Conservation (phyloP, 2,888 invertebrate species). For the Leucoptera coffeella region DNA sequence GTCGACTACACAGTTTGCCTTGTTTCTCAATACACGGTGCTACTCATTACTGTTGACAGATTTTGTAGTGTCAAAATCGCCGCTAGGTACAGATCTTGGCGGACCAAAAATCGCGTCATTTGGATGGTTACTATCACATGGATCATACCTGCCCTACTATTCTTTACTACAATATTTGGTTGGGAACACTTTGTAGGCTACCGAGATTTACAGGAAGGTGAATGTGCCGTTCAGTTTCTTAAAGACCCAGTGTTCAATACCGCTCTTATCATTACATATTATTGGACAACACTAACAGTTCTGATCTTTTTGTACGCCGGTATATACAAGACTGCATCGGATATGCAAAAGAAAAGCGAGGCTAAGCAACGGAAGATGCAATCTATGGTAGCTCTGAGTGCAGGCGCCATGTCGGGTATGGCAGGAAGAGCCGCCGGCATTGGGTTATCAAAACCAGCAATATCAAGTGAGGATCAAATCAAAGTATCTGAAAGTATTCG, state of each 20-base stretch:
- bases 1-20: conserved; percentile 98
- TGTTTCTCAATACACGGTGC: conserved; percentile 97
- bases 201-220: conserved; percentile 77
- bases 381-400: conserved; percentile 86
- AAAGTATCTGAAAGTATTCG: conserved; percentile 37
- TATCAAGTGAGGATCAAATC: conserved; percentile 66
- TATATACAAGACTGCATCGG: conserved; percentile 94
- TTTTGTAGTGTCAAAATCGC: conserved; percentile 99
- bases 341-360: conserved; percentile 95
- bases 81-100: conserved; percentile 94
- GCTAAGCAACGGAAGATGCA: conserved; percentile 95
- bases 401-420: conserved; percentile 88
- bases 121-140: conserved; percentile 96
- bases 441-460: conserved; percentile 70
- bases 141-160: conserved; percentile 92
- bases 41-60: conserved; percentile 96
- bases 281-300: conserved; percentile 95
- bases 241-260: conserved; percentile 97
- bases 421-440: conserved; percentile 83
- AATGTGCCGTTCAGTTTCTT: conserved; percentile 95
- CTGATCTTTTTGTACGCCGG: conserved; percentile 94
- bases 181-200: conserved; percentile 98
- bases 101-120: conserved; percentile 87
- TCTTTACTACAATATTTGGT: conserved; percentile 97
- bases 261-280: conserved; percentile 92